Evolutionary conservation across 2,888 invertebrate species (phyloP).

Genomic region (Pyrocoelia pectoralis): DNA sequence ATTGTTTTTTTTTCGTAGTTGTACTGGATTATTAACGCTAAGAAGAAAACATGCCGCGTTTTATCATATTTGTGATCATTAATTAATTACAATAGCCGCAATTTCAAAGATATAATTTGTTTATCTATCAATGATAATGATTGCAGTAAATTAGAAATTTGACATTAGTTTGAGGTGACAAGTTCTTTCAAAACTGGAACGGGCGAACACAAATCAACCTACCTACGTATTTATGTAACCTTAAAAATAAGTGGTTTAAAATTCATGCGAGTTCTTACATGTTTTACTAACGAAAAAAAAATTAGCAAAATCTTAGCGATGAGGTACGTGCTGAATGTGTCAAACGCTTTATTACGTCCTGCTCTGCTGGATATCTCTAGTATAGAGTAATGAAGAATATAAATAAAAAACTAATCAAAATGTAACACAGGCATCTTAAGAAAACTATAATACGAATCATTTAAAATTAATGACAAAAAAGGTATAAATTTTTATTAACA

Average conservation of each 20-base stretch:
- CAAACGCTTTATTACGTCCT: slow-evolving; percentile 11
- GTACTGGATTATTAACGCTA: neutral
- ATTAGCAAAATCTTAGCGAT: slow-evolving; percentile 8
- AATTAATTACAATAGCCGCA: too few species aligned
- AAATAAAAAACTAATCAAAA: slow-evolving; percentile 38
- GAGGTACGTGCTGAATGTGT: slow-evolving; percentile 10
- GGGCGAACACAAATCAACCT: too few species aligned
- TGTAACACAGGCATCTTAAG: slow-evolving; percentile 18
- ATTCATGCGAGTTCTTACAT: neutral
- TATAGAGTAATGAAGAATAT: neutral
- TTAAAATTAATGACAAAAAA: neutral
- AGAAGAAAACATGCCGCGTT: neutral
- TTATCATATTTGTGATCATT: too few species aligned
- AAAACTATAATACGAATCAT: neutral
- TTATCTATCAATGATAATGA: too few species aligned
- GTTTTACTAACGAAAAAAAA: slow-evolving; percentile 1
- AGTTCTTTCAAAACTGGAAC: too few species aligned
- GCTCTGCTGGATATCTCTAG: neutral
- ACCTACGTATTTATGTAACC: too few species aligned
- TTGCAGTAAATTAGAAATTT: too few species aligned
- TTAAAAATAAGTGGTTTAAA: too few species aligned
- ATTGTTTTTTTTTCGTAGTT: too few species aligned
- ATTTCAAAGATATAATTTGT: too few species aligned
- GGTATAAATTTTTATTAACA: neutral
- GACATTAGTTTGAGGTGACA: too few species aligned